phyloP scores from a whole-genome alignment of 1,140 invertebrate species.

The Aporrectodea caliginosa region DNA sequence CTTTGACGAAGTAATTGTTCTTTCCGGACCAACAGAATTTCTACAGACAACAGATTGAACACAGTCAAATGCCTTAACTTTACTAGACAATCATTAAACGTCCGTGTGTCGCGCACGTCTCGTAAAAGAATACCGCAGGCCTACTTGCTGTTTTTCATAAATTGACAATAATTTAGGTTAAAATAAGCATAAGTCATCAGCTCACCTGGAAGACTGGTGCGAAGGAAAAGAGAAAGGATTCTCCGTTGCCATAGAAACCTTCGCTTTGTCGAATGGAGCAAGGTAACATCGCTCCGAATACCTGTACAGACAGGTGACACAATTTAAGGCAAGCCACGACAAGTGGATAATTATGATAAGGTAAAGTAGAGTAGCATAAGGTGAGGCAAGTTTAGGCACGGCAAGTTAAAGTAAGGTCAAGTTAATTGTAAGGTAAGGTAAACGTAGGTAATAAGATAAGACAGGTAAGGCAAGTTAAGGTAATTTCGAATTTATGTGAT shows the following conservation, averaged over 20 bases:
- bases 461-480: too few relatives aligned
- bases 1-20: slow-evolving; percentile 96
- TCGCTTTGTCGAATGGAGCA: slow-evolving; percentile 84
- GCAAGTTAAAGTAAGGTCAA: too few relatives aligned
- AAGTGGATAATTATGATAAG: background rate
- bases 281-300: slow-evolving; percentile 94
- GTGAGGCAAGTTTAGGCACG: too few relatives aligned
- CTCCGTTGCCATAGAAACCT: slow-evolving; percentile 97
- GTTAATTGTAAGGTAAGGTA: too few relatives aligned
- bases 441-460: too few relatives aligned
- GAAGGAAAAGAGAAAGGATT: slow-evolving; percentile 91
- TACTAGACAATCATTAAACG: background rate
- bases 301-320: too few relatives aligned
- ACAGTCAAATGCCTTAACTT: background rate
- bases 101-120: background rate
- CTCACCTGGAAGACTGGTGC: slow-evolving; percentile 55
- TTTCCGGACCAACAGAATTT: slow-evolving; percentile 93
- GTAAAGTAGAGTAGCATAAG: too few relatives aligned
- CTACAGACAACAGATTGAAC: slow-evolving; percentile 13
- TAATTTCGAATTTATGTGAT: too few relatives aligned
- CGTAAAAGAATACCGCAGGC: background rate
- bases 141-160: background rate
- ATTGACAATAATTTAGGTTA: background rate
- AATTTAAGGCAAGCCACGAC: too few relatives aligned
- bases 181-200: background rate